A percentile compares a stretch with the other conserved stretches of the same genome.
These are phyloP conservation scores for Eretmochelys imbricata DNA, from an alignment of 2,113 vertebrate species.

Conservation along the genomic window DNA sequence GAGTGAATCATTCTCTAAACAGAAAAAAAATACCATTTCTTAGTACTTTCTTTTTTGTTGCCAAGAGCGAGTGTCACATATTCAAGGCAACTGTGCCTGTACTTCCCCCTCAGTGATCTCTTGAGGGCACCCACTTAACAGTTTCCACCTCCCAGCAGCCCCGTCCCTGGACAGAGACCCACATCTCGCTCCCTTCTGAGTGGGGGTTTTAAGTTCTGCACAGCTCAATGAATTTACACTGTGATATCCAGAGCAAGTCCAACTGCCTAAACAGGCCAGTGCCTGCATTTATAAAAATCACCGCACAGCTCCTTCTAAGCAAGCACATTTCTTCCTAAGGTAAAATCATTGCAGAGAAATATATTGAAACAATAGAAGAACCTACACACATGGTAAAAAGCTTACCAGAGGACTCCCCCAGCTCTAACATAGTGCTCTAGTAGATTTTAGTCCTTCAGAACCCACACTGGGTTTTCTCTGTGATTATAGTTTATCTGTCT, in stretches of 20 bases:
- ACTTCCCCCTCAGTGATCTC: background rate
- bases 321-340: background rate
- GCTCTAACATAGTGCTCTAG: background rate
- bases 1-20: background rate
- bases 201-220: background rate
- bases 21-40: background rate
- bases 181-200: background rate
- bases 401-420: background rate
- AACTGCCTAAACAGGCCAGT: background rate
- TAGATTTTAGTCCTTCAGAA: background rate
- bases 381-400: background rate
- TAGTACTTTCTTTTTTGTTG: background rate
- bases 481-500: background rate
- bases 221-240: background rate
- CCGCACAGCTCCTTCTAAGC: background rate
- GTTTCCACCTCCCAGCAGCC: background rate
- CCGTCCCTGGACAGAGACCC: background rate
- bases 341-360: background rate
- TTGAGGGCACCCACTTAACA: background rate
- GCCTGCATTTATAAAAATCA: background rate
- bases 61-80: background rate
- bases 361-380: background rate
- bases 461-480: background rate
- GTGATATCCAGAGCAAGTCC: background rate
- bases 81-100: background rate